Evolutionary conservation across 2,113 vertebrate genomes (phyloP).

Genomic region (Aptenodytes forsteri): DNA sequence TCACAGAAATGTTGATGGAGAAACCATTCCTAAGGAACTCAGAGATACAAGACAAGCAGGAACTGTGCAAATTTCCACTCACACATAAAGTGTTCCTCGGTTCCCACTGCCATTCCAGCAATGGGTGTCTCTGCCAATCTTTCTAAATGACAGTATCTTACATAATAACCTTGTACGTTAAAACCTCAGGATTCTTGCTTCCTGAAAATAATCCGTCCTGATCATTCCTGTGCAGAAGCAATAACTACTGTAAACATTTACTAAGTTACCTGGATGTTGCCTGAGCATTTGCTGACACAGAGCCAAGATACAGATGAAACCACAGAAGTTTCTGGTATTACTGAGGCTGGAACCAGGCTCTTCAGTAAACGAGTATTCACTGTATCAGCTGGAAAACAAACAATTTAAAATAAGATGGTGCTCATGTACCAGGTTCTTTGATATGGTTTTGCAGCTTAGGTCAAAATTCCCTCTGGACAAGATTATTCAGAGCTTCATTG

Average conservation of each 20-base stretch:
- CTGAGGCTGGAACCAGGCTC: constrained; percentile 84
- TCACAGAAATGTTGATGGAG: not conserved
- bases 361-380: constrained; percentile 82
- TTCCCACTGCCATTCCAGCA: not conserved
- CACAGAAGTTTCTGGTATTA: constrained; percentile 82
- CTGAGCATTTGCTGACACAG: constrained; percentile 80
- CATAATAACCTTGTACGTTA: not conserved
- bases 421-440: not conserved
- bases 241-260: not conserved
- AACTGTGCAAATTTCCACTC: not conserved
- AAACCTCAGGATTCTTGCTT: not conserved
- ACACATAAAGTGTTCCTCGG: not conserved
- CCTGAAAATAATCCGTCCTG: not conserved
- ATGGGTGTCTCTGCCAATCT: not conserved
- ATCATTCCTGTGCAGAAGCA: not conserved
- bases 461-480: not conserved
- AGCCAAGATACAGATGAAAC: constrained; percentile 86
- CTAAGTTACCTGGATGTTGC: constrained; percentile 80
- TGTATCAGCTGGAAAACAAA: constrained; percentile 70
- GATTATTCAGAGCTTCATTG: not conserved
- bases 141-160: not conserved
- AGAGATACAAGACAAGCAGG: not conserved
- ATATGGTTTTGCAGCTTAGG: not conserved
- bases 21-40: not conserved
- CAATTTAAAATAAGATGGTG: not conserved